phyloP scores from a whole-genome alignment of 2,113 vertebrate genomes.

The Tyrannus savana region DNA sequence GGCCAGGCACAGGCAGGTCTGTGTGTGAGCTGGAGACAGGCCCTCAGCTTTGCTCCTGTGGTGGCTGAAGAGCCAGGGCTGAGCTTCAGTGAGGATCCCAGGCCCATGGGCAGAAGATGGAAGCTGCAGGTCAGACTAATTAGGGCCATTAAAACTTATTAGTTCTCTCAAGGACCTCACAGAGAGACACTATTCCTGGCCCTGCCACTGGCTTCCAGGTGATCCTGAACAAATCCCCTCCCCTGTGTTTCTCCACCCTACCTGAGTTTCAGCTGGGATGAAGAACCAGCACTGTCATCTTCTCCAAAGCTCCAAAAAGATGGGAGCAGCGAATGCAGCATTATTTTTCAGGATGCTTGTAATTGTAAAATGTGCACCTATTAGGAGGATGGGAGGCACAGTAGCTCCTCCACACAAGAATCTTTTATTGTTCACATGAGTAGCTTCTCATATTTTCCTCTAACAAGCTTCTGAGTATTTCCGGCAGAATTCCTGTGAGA shows the following conservation, averaged over 20 bases:
- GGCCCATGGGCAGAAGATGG: not conserved
- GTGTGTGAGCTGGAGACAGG: not conserved
- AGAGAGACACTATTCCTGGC: not conserved
- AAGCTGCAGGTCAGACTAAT: not conserved
- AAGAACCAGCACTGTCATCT: not conserved
- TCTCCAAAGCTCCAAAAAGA: not conserved
- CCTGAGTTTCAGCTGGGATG: not conserved
- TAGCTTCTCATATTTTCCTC: constrained; percentile 29
- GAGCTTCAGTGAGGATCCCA: not conserved
- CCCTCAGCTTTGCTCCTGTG: not conserved
- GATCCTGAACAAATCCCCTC: not conserved
- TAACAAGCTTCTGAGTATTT: constrained; percentile 52
- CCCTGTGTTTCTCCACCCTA: not conserved
- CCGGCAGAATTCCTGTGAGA: constrained; percentile 42
- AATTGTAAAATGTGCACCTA: not conserved
- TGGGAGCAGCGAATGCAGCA: not conserved
- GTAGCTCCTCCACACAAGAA: not conserved
- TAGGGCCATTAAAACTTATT: not conserved
- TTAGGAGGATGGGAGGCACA: not conserved
- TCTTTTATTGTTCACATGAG: constrained; percentile 3
- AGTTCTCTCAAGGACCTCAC: not conserved
- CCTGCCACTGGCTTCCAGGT: not conserved
- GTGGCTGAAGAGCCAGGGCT: not conserved
- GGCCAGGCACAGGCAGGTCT: not conserved
- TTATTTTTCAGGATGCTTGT: not conserved